Conservation (phyloP, 2,888 invertebrate species). For the Oegoconia quadripuncta region DNA sequence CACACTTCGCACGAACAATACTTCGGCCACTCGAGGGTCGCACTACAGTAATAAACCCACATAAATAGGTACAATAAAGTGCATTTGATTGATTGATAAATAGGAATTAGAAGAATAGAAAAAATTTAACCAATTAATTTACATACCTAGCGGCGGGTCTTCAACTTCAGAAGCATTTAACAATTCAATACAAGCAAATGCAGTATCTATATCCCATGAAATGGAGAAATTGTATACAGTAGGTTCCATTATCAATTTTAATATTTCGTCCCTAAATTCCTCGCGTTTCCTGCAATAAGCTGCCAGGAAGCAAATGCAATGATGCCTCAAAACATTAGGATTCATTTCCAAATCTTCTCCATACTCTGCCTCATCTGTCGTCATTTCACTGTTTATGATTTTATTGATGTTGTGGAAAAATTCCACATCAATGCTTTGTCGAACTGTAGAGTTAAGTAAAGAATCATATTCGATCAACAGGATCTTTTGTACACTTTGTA, state of each 20-base stretch:
- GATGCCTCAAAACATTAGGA: slow-evolving; percentile 44
- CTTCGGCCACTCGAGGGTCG: too few species aligned
- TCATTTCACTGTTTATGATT: slow-evolving; percentile 41
- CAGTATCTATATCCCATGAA: slow-evolving; percentile 45
- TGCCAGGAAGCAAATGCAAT: slow-evolving; percentile 50
- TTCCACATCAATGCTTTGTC: slow-evolving; percentile 40
- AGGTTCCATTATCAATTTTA: slow-evolving; percentile 53
- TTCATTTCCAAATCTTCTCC: slow-evolving; percentile 49
- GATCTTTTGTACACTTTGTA: slow-evolving; percentile 40
- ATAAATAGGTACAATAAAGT: too few species aligned
- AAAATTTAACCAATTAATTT: neutral
- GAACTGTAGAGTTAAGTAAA: slow-evolving; percentile 34
- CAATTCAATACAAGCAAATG: slow-evolving; percentile 49
- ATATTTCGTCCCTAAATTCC: slow-evolving; percentile 50
- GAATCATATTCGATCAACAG: slow-evolving; percentile 39
- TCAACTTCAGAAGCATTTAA: slow-evolving; percentile 40
- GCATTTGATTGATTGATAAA: too few species aligned
- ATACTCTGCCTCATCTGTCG: slow-evolving; percentile 40
- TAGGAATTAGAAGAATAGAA: too few species aligned
- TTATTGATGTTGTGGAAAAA: slow-evolving; percentile 53
- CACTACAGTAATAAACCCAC: too few species aligned
- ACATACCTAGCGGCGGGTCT: slow-evolving; percentile 51
- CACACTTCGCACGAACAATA: too few species aligned
- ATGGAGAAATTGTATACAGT: slow-evolving; percentile 50
- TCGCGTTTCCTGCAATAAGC: slow-evolving; percentile 51